These are phyloP conservation scores for Zootoca vivipara DNA, from an alignment of 2,113 vertebrate genomes.

Conservation along the genomic window DNA sequence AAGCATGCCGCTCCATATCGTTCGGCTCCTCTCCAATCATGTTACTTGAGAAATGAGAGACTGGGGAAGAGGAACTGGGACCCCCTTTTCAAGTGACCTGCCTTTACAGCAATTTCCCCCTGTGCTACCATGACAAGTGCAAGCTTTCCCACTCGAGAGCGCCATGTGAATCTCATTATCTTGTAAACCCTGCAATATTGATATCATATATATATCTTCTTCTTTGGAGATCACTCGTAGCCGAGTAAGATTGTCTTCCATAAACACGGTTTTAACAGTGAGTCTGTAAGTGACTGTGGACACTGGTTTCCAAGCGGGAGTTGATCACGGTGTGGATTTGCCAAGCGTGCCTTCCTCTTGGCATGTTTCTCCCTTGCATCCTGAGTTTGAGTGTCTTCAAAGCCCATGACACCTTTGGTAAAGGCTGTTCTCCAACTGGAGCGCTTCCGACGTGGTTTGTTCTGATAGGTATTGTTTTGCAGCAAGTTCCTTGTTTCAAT, in stretches of 20 bases:
- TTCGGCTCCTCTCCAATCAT: slow-evolving; percentile 17
- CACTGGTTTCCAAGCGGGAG: no score
- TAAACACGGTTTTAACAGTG: no score
- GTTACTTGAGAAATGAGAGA: slow-evolving; percentile 17
- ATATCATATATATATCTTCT: neutral
- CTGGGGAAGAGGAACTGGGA: neutral
- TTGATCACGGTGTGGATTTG: no score
- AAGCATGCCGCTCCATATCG: neutral
- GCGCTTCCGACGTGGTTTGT: neutral
- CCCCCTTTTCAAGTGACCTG: neutral
- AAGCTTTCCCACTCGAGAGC: neutral
- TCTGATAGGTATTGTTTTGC: neutral
- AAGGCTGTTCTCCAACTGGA: no score
- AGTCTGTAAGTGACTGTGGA: no score
- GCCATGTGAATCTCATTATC: neutral
- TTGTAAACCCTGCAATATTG: neutral
- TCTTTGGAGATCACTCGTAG: no score
- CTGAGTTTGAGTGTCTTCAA: no score
- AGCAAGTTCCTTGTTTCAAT: no score
- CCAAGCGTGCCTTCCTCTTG: no score
- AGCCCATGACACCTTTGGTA: no score
- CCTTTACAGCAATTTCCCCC: neutral
- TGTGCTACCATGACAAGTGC: neutral
- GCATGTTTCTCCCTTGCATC: no score
- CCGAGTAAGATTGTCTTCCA: no score